Evolutionary conservation across 2,797 vertebrate species (phyloP).

Genomic region (Odontamblyopus rebecca): DNA sequence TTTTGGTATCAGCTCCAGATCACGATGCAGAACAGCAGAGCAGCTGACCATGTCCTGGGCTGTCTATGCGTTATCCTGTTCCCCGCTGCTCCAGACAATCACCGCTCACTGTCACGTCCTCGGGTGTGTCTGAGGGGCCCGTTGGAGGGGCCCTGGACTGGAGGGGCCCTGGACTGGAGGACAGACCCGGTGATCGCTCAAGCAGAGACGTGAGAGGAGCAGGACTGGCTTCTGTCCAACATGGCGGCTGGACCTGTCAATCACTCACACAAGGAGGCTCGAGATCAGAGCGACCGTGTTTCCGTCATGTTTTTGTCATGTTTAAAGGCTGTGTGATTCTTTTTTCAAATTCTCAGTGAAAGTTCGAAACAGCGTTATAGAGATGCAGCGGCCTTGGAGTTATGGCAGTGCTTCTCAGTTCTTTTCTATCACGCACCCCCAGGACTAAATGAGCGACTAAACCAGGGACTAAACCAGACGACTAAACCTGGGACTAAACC

Average conservation of each 20-base stretch:
- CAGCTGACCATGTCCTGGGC: slow-evolving; percentile 48
- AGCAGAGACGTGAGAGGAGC: slow-evolving; percentile 61
- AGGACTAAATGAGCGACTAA: too few relatives aligned
- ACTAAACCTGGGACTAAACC: too few relatives aligned
- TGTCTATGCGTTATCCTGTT: slow-evolving; percentile 44
- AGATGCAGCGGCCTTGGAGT: too few relatives aligned
- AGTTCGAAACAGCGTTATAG: too few relatives aligned
- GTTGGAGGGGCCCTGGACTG: slow-evolving; percentile 16
- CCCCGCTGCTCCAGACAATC: slow-evolving; percentile 72
- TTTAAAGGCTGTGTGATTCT: not conserved
- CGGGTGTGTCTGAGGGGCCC: slow-evolving; percentile 57
- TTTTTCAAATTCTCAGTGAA: too few relatives aligned
- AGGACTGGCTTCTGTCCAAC: slow-evolving; percentile 52
- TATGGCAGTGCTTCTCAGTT: too few relatives aligned
- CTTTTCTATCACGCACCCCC: too few relatives aligned
- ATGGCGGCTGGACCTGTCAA: slow-evolving; percentile 64
- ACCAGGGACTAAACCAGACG: too few relatives aligned
- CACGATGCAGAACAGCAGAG: not conserved
- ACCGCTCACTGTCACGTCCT: slow-evolving; percentile 67
- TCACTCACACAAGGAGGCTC: slow-evolving; percentile 36
- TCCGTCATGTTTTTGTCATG: not conserved
- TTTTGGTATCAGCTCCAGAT: not conserved
- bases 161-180: slow-evolving; percentile 32
- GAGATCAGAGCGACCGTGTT: not conserved
- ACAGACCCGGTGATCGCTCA: slow-evolving; percentile 54